Evolutionary conservation across 2,888 invertebrate species (phyloP), one percentile per base, ranked within the genome.

Genomic region (Nephrotoma appendiculata): DNA sequence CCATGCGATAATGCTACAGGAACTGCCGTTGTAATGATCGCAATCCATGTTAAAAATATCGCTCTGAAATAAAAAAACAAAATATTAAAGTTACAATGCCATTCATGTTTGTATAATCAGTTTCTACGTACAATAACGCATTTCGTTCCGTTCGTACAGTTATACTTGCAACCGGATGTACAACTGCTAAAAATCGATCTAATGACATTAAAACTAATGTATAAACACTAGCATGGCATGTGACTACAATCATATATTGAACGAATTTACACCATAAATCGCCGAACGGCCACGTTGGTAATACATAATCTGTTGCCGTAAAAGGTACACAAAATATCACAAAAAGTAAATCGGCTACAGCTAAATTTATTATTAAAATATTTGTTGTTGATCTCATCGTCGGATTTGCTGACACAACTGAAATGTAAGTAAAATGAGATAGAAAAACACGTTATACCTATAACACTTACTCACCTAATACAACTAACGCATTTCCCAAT

Each of bases 351-450:
- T 98, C 98, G 52, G 98, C 98, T 42, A 97, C 93, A 3, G 98
- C 98, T 88, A 98, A 92, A 91, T 97, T 98, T 88, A 98, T 96
- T 89, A 98, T 98, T 43, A 98, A 94, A 83, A 98, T 94, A 91
- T 98, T 98, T 86, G 98, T 98, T 6, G 98, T 98, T 48, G 97
- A 97, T 89, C 98, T 93, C 98, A 98, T 98, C 90, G 96, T 96
- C 89, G 96, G 95, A 92, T 98, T 97, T 83, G 96, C 95, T 12
- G 96, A 94, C 0, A 98, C 97, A 11, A 98, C 97, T 86, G 89
- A 31, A 90, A 89, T 45, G 52, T 31, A 31, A 87, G 83, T 88
- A 86, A 71, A 87, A 71, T 83, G 2, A 31, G 31, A 31, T 31
- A 31, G 31, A 31, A 31, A 31, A 31, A 31, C 31, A 31, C 31